Percentiles rank a stretch among this genome's conserved stretches.
phyloP scores from a whole-genome alignment of 2,797 vertebrate genomes.

The Bradypodion pumilum region DNA sequence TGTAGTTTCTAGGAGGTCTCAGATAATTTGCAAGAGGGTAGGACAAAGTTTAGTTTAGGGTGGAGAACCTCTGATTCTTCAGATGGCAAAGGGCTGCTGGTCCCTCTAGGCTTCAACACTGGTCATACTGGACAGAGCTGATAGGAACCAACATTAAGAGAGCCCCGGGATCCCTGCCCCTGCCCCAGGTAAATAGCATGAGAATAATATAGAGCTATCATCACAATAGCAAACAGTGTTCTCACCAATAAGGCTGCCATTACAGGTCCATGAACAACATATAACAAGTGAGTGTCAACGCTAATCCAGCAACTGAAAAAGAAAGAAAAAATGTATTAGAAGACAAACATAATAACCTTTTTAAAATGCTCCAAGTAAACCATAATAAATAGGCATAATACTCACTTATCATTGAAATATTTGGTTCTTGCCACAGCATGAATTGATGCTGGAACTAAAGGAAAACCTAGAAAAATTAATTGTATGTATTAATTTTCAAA shows the following conservation, averaged over 20 bases:
- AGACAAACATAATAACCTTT: background rate
- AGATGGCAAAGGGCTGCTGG: too few species aligned
- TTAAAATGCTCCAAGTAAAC: background rate
- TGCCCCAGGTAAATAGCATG: background rate
- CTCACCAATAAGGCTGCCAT: constrained; percentile 95
- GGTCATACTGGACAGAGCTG: too few species aligned
- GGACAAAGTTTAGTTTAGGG: background rate
- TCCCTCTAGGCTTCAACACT: too few species aligned
- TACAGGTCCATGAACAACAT: constrained; percentile 95
- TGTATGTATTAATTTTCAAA: constrained; percentile 24
- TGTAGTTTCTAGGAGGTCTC: background rate
- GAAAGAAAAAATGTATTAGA: constrained; percentile 39
- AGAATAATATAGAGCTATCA: background rate
- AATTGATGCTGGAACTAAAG: constrained; percentile 91
- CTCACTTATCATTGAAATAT: constrained; percentile 98
- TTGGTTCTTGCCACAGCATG: constrained; percentile 91
- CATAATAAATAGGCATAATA: constrained; percentile 47
- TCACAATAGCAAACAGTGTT: constrained; percentile 38
- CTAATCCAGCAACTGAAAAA: constrained; percentile 95
- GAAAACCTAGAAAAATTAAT: constrained; percentile 85
- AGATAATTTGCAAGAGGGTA: background rate
- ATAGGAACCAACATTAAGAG: too few species aligned
- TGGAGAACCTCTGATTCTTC: too few species aligned
- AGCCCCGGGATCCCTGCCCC: background rate
- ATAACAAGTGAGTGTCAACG: constrained; percentile 93